Evolutionary conservation across 2,113 vertebrate genomes (phyloP), one percentile per base, ranked within the genome.

Genomic region (Rhegmatorhina hoffmannsi): DNA sequence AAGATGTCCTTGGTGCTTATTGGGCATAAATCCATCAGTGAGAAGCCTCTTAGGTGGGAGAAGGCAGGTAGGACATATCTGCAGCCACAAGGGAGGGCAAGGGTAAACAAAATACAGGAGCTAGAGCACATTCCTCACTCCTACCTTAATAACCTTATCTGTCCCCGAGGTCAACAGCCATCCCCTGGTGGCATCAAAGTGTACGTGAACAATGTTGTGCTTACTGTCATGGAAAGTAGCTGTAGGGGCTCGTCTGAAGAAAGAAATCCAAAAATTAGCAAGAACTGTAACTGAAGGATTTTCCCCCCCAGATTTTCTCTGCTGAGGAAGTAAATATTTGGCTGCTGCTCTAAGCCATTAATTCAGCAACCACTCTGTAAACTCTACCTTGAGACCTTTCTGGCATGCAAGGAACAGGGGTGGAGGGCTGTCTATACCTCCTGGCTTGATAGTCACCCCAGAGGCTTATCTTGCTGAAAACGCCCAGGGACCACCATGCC

Each of bases 171-270:
- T 99, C 95, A 99, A 97, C 62, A 99, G 96, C 97, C 98, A 99
- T 60, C 99, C 98, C 63, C 99, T 98, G 89, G 99, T 99, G 36
- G 98, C 98, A 94, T 99, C 99, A 4, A 99, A 99, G 96, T 99
- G 98, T 95, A 99, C 98, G 8, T 99, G 98, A 80, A 99, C 98
- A 3, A 99, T 97, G 92, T 98, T 98, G 96, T 99, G 99, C 92
- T 99, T 99, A 68, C 99, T 99, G 97, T 99, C 98, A 4, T 99
- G 99, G 97, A 99, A 99, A 85, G 99, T 99, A 11, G 99, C 99
- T 1, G 99, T 99, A 79, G 99, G 99, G 0, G 99, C 99, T 13
- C 99, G 98, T 52, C 99, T 99, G 89, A 24, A 95, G 95, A 70
- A 82, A 76, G 83, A 79, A 63, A 93, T 44, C 25, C 7, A 21